phyloP scores from a whole-genome alignment of 1,140 invertebrate genomes.

The Leptinotarsa texana region DNA sequence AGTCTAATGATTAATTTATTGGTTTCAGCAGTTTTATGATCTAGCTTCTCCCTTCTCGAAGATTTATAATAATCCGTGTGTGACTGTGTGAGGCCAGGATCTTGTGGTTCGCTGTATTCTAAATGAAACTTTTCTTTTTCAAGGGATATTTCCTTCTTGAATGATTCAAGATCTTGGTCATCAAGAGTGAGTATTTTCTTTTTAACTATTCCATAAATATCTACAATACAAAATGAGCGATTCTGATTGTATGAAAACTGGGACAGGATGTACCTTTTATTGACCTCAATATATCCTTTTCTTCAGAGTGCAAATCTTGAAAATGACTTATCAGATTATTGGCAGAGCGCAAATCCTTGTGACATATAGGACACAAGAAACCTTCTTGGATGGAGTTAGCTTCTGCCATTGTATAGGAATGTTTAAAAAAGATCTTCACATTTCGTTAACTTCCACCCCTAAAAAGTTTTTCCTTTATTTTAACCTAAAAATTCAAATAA shows the following conservation, averaged over 20 bases:
- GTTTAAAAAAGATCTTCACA: neutral
- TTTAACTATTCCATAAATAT: conserved; percentile 86
- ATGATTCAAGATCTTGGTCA: conserved; percentile 64
- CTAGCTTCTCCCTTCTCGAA: conserved; percentile 66
- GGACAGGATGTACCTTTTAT: conserved; percentile 71
- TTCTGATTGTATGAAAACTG: conserved; percentile 12
- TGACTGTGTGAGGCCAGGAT: conserved; percentile 66
- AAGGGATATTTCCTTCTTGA: conserved; percentile 57
- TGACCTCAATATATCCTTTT: conserved; percentile 87
- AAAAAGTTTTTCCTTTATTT: no score
- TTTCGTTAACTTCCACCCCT: neutral
- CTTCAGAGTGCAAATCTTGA: conserved; percentile 84
- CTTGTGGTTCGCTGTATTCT: conserved; percentile 63
- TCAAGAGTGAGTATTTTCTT: conserved; percentile 85
- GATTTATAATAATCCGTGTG: conserved; percentile 81
- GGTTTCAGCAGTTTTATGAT: conserved; percentile 89
- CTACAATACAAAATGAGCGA: conserved; percentile 53
- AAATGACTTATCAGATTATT: conserved; percentile 84
- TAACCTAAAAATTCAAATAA: no score
- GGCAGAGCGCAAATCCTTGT: conserved; percentile 83
- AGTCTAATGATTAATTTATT: conserved; percentile 94
- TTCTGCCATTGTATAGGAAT: conserved; percentile 34
- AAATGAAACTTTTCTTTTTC: conserved; percentile 46
- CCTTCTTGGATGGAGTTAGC: conserved; percentile 66
- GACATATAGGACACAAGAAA: conserved; percentile 92